Evolutionary conservation across 2,888 invertebrate species (phyloP).

Genomic region (Eupithecia insigniata): DNA sequence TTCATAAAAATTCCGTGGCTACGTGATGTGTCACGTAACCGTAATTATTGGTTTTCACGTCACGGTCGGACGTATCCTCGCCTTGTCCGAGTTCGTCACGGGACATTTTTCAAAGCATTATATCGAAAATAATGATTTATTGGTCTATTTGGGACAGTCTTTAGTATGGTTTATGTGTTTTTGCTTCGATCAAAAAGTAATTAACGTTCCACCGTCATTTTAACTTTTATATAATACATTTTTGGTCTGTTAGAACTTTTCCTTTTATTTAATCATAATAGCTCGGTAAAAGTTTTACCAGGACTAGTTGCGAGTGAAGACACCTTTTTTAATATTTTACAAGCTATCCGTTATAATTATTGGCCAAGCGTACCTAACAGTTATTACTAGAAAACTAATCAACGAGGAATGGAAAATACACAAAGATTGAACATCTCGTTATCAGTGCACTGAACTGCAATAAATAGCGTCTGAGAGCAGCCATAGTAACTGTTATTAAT

Average conservation of each 20-base stretch:
- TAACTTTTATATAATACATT: neutral
- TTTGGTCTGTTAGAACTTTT: neutral
- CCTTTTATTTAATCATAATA: neutral
- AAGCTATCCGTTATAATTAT: no score
- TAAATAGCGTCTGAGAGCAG: conserved; percentile 17
- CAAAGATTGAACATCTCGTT: neutral
- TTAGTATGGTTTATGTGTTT: neutral
- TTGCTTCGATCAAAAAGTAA: neutral
- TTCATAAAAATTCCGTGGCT: neutral
- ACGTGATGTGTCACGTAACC: conserved; percentile 1
- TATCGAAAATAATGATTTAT: neutral
- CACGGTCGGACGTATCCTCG: neutral
- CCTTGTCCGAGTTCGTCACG: neutral
- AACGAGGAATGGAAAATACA: neutral
- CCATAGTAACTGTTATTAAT: neutral
- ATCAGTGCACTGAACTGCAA: conserved; percentile 12
- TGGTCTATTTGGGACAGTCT: neutral
- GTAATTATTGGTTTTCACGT: neutral
- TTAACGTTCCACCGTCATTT: neutral
- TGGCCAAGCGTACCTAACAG: neutral
- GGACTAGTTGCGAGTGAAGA: neutral
- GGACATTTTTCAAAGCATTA: neutral
- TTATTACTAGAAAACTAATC: neutral
- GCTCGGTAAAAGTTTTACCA: neutral
- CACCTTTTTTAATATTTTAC: no score